Evolutionary conservation across 2,113 vertebrate species (phyloP).

Genomic region (Syrmaticus mikado): DNA sequence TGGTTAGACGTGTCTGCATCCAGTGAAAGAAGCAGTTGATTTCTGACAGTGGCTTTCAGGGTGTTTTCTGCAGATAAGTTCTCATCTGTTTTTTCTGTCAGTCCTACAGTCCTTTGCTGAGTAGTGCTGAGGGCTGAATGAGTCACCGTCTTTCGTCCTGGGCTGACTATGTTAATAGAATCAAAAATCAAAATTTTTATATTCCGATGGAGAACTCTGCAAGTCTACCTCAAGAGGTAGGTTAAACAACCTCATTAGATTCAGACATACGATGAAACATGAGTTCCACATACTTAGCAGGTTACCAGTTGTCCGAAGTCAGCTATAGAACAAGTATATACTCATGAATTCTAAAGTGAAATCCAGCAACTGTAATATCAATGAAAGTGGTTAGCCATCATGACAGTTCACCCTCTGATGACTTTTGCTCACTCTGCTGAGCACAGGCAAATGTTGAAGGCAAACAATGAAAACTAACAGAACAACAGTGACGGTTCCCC

Average conservation of each 20-base stretch:
- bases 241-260: neutral
- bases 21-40: constrained; percentile 20
- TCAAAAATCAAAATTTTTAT: neutral
- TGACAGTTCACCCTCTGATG: neutral
- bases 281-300: neutral
- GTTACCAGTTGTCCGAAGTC: rapidly evolving
- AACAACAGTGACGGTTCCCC: neutral
- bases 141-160: constrained; percentile 79
- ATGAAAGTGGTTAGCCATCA: neutral
- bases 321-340: neutral
- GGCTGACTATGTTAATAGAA: constrained; percentile 78
- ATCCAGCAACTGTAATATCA: neutral
- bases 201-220: neutral
- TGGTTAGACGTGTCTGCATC: constrained; percentile 66
- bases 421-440: neutral
- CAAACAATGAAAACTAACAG: neutral
- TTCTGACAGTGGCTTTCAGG: constrained; percentile 68
- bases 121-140: constrained; percentile 59
- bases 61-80: constrained; percentile 46
- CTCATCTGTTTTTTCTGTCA: constrained; percentile 37
- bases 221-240: neutral
- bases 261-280: neutral
- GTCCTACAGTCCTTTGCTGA: constrained; percentile 49
- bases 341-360: neutral
- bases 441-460: neutral